These are phyloP conservation scores for Barypeithes pellucidus DNA, from an alignment of 2,888 invertebrate genomes.

Conservation along the genomic window DNA sequence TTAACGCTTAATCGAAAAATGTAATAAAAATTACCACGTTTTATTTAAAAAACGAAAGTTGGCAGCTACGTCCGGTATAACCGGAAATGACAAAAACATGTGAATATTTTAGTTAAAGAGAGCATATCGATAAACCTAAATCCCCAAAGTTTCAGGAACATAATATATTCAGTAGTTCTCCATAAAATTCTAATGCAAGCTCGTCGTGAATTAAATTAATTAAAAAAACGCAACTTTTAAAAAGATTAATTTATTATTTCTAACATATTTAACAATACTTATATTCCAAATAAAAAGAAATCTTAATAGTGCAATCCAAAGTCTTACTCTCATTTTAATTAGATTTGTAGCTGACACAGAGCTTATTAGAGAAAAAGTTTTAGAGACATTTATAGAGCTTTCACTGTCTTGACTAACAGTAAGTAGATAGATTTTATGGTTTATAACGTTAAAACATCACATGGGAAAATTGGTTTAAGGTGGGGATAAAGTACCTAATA, in stretches of 20 bases:
- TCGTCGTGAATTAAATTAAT: too few relatives aligned
- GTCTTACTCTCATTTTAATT: slow-evolving; percentile 53
- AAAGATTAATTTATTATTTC: slow-evolving; percentile 54
- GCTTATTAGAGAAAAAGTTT: slow-evolving; percentile 33
- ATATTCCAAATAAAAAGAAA: slow-evolving; percentile 46
- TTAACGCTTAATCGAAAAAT: too few relatives aligned
- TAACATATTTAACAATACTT: slow-evolving; percentile 54
- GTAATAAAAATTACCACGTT: too few relatives aligned
- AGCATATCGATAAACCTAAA: too few relatives aligned
- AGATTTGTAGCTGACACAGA: slow-evolving; percentile 44
- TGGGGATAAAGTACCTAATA: too few relatives aligned
- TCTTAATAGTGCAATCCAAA: slow-evolving; percentile 52
- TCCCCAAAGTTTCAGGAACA: too few relatives aligned
- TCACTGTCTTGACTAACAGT: slow-evolving; percentile 32
- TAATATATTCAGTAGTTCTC: too few relatives aligned
- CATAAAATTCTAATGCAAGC: too few relatives aligned
- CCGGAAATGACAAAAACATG: too few relatives aligned
- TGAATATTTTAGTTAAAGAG: too few relatives aligned
- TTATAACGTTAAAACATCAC: slow-evolving; percentile 42
- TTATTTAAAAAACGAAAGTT: too few relatives aligned
- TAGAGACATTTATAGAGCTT: slow-evolving; percentile 48
- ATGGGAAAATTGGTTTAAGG: slow-evolving; percentile 37
- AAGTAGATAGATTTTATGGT: slow-evolving; percentile 18
- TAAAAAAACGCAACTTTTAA: slow-evolving; percentile 26
- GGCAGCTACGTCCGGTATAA: too few relatives aligned